Conservation (phyloP, 2,888 invertebrate genomes). For the Oxystoma pomonae region DNA sequence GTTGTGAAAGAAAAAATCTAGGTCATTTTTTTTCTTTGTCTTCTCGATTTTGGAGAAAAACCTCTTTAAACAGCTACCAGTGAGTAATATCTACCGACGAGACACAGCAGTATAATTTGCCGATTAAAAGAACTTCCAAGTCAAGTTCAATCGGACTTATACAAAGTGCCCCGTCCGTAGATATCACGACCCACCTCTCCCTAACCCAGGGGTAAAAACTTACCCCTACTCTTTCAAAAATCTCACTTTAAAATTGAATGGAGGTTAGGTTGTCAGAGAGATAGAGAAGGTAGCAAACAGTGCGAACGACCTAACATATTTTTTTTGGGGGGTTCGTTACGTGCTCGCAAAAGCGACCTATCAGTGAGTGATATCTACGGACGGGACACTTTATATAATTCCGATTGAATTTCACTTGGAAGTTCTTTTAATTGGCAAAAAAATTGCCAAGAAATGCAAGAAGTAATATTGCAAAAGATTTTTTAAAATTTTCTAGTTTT, state of each 20-base stretch:
- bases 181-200: background rate
- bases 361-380: background rate
- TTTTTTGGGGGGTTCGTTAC: background rate
- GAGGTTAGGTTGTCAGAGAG: background rate
- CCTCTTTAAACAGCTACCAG: background rate
- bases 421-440: no score
- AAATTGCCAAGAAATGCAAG: no score
- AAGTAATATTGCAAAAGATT: no score
- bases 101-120: background rate
- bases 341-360: background rate
- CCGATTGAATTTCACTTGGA: background rate
- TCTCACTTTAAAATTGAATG: background rate
- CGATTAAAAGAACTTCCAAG: background rate
- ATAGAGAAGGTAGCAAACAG: no score
- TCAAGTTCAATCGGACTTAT: background rate
- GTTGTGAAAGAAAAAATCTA: no score
- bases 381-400: background rate
- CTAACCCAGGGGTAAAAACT: background rate
- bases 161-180: background rate
- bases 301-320: no score
- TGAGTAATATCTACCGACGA: background rate
- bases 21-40: no score
- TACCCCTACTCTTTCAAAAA: no score
- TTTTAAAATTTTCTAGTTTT: no score
- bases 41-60: background rate